These are phyloP conservation scores for Amphipyra tragopoginis DNA, from an alignment of 2,888 invertebrate species.

Conservation along the genomic window DNA sequence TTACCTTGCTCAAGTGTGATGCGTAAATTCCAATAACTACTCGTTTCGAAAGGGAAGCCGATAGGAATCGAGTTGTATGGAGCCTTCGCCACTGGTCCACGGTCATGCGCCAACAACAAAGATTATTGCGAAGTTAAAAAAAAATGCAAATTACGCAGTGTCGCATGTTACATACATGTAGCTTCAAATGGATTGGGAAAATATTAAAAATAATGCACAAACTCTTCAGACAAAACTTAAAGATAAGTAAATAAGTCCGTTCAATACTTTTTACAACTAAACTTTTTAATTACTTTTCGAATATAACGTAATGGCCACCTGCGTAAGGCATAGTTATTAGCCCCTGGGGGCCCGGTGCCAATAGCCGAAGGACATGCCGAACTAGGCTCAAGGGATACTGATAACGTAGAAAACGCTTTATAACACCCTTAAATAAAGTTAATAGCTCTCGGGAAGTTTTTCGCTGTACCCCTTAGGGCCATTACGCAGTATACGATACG, in stretches of 20 bases:
- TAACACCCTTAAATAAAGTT: slow-evolving; percentile 88
- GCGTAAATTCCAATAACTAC: too few relatives aligned
- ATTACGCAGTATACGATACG: slow-evolving; percentile 85
- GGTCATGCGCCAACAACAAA: too few relatives aligned
- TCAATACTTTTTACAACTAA: slow-evolving; percentile 45
- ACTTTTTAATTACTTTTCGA: slow-evolving; percentile 61
- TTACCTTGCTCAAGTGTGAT: too few relatives aligned
- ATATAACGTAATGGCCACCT: slow-evolving; percentile 57
- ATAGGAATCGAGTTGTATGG: too few relatives aligned
- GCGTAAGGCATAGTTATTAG: slow-evolving; percentile 61
- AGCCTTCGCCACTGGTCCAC: too few relatives aligned
- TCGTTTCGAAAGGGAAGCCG: too few relatives aligned
- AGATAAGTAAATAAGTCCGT: slow-evolving; percentile 40
- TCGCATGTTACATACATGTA: too few relatives aligned
- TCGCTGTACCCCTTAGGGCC: slow-evolving; percentile 84
- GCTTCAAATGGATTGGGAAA: too few relatives aligned
- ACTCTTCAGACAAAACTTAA: neutral
- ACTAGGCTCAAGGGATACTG: slow-evolving; percentile 81
- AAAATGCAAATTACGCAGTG: too few relatives aligned
- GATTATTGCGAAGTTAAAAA: too few relatives aligned
- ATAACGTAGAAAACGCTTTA: slow-evolving; percentile 87
- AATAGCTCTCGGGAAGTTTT: slow-evolving; percentile 86
- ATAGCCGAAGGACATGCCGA: slow-evolving; percentile 78
- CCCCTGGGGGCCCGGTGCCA: slow-evolving; percentile 67
- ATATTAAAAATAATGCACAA: too few relatives aligned